Conservation (phyloP, 2,797 vertebrate species). For the Chanos chanos region DNA sequence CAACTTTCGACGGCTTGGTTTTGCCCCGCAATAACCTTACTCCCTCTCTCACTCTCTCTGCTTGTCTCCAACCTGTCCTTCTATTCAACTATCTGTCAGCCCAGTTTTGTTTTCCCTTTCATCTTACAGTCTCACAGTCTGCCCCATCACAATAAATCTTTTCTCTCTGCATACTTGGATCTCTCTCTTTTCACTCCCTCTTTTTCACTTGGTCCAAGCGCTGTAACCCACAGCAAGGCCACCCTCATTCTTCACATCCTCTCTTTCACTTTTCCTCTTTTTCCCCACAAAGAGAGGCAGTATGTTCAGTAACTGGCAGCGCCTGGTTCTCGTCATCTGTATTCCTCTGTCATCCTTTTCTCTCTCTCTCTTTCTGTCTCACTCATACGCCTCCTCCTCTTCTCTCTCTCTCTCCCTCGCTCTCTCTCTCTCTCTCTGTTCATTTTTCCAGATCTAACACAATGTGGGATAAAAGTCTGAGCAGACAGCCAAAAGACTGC, state of each 20-base stretch:
- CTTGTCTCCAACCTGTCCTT: neutral
- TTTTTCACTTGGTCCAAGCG: slow-evolving; percentile 30
- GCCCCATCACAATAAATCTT: neutral
- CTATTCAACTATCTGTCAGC: neutral
- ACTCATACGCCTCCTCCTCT: slow-evolving; percentile 25
- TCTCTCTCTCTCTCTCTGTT: slow-evolving; percentile 3
- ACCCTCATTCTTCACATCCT: neutral
- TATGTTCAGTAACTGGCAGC: slow-evolving; percentile 36
- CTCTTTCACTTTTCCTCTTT: slow-evolving; percentile 5
- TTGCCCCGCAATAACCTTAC: neutral
- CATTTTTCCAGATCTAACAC: slow-evolving; percentile 35
- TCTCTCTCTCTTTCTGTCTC: slow-evolving; percentile 12
- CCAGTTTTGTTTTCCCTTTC: slow-evolving; percentile 13
- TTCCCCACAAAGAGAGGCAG: slow-evolving; percentile 33
- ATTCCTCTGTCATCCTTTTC: slow-evolving; percentile 39
- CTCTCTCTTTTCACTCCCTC: slow-evolving; percentile 43
- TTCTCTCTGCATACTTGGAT: neutral
- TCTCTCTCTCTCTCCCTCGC: slow-evolving; percentile 5
- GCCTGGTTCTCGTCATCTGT: slow-evolving; percentile 43
- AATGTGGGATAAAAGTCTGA: slow-evolving; percentile 46
- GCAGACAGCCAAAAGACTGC: slow-evolving; percentile 50
- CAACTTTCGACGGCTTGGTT: neutral
- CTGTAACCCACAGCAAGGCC: neutral
- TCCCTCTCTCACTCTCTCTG: neutral
- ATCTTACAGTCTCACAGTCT: no score